Conservation (phyloP, 2,113 vertebrate species). For the Gallinago undulata region DNA sequence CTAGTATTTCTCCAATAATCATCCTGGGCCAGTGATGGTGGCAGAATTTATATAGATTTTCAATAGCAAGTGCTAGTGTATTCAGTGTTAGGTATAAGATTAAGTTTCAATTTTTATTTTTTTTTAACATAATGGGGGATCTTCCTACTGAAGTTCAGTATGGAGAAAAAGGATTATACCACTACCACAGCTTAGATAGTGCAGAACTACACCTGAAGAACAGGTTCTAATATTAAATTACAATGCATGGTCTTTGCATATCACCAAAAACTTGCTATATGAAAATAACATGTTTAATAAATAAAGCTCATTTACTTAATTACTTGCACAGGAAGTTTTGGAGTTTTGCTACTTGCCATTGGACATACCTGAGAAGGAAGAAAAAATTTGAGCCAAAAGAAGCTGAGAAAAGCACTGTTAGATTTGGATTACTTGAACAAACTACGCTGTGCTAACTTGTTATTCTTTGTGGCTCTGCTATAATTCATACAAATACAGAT, state of each 20-base stretch:
- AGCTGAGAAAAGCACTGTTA: background rate
- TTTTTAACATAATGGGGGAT: background rate
- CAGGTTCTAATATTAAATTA: background rate
- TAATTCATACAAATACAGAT: background rate
- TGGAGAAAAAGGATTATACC: background rate
- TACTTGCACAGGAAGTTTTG: background rate
- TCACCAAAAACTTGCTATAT: background rate
- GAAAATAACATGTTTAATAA: background rate
- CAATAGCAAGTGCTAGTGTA: background rate
- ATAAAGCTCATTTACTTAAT: background rate
- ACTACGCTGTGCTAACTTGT: background rate
- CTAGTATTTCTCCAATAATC: background rate
- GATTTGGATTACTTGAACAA: background rate
- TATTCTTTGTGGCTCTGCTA: background rate
- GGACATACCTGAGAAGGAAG: background rate
- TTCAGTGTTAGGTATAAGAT: background rate
- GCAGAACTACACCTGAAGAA: background rate
- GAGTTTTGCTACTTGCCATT: background rate
- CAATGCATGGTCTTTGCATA: background rate
- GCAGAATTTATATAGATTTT: conserved; percentile 16
- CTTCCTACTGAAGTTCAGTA: background rate
- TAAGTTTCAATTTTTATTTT: background rate
- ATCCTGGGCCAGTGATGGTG: background rate
- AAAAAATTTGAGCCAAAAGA: background rate
- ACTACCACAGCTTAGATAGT: background rate